Base-by-base conservation (phyloP, 2,113 vertebrate genomes). In the Istiophorus platypterus region DNA sequence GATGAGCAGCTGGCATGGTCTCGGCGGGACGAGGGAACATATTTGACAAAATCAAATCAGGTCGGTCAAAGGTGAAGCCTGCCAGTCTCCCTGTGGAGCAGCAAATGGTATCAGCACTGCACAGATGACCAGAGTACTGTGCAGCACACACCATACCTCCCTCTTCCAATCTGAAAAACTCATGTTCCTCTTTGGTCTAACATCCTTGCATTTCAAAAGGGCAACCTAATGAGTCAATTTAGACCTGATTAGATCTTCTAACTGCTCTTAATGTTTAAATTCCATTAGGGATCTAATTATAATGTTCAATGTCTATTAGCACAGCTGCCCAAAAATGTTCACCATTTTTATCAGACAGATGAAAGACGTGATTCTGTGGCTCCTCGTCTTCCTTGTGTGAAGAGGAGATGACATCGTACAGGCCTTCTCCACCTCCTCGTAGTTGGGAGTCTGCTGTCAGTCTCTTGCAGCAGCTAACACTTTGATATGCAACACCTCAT, bases 31-130 rank as follows among this genome's bases (percentile, higher is more conserved):
- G 11, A 91, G 74, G 74, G 85, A 90, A 84, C 88, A 89, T 77
- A 85, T 91, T 89, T 84, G 79, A 88, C 75, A 85, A 91, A 93
- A 93, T 94, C 91, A 89, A 93, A 94, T 95, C 89, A 89, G 82
- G 78, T 80, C 7, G 65, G 92, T 92, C 93, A 94, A 92, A 93
- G 92, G 88, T 92, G 88, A 89, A 69, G 68, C 73, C 72, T 51
- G 65, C 54, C 67, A 7, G 18, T 82, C 58, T 81, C 79, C 62
- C 88, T 4, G 47, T 7, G 63, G 81, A 78, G 69, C 20, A 0
- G 7, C 7, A 13, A 82, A 82, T 63, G 64, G 73, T 79, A 81
- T 85, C 74, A 85, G 72, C 62, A 13, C 67, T 49, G 67, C 52
- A 31, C 69, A 84, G 82, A 72, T 65, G 81, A 85, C 64, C 51